Conservation (phyloP, 2,888 invertebrate genomes). For the Itoplectis maculator region DNA sequence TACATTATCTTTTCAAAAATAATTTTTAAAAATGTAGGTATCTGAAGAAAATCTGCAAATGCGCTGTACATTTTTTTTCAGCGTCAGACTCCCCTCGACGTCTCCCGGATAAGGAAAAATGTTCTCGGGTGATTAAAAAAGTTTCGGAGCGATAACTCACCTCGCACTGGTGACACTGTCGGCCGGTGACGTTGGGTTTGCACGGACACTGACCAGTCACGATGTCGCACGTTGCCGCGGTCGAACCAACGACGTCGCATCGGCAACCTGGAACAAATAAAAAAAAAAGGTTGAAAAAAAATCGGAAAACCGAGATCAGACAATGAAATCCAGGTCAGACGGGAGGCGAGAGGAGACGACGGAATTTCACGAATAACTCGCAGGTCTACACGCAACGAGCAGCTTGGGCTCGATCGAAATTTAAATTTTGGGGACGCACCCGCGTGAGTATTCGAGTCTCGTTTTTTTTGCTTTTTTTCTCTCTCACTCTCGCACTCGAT, state of each 20-base stretch:
- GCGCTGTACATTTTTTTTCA: neutral
- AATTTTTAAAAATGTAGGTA: too few relatives aligned
- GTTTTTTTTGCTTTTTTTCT: constrained; percentile 16
- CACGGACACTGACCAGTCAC: constrained; percentile 93
- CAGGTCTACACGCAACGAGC: neutral
- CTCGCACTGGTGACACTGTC: constrained; percentile 91
- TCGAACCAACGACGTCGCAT: constrained; percentile 91
- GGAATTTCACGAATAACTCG: constrained; percentile 51
- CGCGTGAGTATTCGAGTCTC: constrained; percentile 34
- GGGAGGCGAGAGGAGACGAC: constrained; percentile 20
- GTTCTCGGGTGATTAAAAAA: neutral
- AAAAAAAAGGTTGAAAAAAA: constrained; percentile 43
- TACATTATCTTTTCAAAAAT: too few relatives aligned
- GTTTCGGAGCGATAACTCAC: constrained; percentile 83
- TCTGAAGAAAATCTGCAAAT: too few relatives aligned
- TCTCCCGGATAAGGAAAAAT: neutral
- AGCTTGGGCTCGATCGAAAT: constrained; percentile 42
- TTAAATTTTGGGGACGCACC: constrained; percentile 65
- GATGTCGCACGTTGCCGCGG: constrained; percentile 90
- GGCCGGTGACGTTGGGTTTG: constrained; percentile 89
- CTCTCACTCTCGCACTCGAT: constrained; percentile 17
- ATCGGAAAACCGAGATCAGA: constrained; percentile 6
- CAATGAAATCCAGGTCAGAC: constrained; percentile 55
- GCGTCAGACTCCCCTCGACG: neutral
- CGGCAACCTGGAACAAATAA: constrained; percentile 95